Base-by-base conservation (phyloP, 2,797 vertebrate genomes). In the Acipenser transmontanus region DNA sequence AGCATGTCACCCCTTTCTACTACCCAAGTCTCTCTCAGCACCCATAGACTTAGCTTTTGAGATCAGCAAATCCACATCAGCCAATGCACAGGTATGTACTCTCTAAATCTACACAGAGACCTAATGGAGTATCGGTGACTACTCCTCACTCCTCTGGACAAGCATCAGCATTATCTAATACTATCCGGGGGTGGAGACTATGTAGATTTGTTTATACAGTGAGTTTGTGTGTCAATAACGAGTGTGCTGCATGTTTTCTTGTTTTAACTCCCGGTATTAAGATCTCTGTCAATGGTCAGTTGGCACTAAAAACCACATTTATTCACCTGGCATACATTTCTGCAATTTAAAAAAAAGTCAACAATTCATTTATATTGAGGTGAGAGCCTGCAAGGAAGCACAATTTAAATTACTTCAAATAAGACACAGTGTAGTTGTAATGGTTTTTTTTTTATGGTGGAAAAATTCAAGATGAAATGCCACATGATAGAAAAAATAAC, bases 331-430 rank as follows among this genome's bases (percentile, higher is more conserved):
- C 73, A 48, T 81, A 80, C 34, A 56, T 78, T 62, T 76, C 73
- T 51, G 75, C 74, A 62, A 80, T 81, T 81, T 34, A 17, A 69
- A 71, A 67, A 80, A 72, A 68, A 81, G 77, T 73, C 72, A 79
- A 61, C 70, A 78, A 63, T 81, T 72, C 48, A 77, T 80, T 69
- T 79, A 77, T 65, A 74, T 80, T 47, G 74, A 82, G 76, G 77
- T 78, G 69, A 67, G 20, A 61, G 14, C 12, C 49, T 66, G 9
- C 63, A 62, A 65, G 34, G 34, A 34, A 34, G 34, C 34, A 34
- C 34, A 34, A 34, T 34, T 3, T 34, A 34, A 3, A 34, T 34
- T 3, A 34, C 34, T 34, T 34, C 4, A 34, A 34, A 34, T 34
- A 34, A 34, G 34, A 34, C 34, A 34, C 34, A 34, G 34, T 34